These are phyloP conservation scores for Ormyrus rosae DNA, from an alignment of 2,888 invertebrate species.

Conservation along the genomic window DNA sequence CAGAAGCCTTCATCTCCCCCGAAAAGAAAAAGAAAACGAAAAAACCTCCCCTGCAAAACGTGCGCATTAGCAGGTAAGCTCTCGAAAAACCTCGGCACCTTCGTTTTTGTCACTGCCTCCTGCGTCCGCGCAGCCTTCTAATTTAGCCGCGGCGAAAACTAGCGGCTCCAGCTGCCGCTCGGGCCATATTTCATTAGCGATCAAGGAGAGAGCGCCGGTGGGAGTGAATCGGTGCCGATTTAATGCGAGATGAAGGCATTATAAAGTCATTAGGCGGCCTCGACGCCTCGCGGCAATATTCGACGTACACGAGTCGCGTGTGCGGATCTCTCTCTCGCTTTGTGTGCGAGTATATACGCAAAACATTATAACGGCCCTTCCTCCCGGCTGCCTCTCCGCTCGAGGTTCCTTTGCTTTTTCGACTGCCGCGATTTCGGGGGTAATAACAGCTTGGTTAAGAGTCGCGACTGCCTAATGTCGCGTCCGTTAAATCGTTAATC, in stretches of 20 bases:
- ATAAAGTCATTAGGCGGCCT: conserved; percentile 71
- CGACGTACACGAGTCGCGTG: conserved; percentile 3
- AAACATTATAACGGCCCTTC: conserved; percentile 70
- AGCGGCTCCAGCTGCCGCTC: background rate
- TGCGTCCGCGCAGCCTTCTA: background rate
- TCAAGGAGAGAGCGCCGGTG: background rate
- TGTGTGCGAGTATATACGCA: conserved; percentile 64
- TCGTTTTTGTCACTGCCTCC: too few species aligned
- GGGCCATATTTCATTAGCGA: conserved; percentile 43
- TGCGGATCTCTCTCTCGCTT: conserved; percentile 61
- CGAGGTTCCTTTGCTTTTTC: background rate
- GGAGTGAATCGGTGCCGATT: conserved; percentile 61
- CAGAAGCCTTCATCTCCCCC: background rate
- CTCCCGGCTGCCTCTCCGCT: background rate
- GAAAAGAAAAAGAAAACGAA: background rate
- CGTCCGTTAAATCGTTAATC: conserved; percentile 73
- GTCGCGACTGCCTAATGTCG: conserved; percentile 61
- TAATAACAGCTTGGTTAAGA: conserved; percentile 71
- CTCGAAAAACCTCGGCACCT: too few species aligned
- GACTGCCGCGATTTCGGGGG: conserved; percentile 55
- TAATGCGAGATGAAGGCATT: conserved; percentile 73
- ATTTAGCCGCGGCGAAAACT: too few species aligned
- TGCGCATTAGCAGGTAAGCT: too few species aligned
- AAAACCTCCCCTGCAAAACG: background rate
- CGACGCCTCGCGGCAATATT: conserved; percentile 35